A percentile compares a stretch with the other conserved stretches of the same genome.
Conservation (phyloP, 2,888 invertebrate genomes). For the Polylopha cassiicola region DNA sequence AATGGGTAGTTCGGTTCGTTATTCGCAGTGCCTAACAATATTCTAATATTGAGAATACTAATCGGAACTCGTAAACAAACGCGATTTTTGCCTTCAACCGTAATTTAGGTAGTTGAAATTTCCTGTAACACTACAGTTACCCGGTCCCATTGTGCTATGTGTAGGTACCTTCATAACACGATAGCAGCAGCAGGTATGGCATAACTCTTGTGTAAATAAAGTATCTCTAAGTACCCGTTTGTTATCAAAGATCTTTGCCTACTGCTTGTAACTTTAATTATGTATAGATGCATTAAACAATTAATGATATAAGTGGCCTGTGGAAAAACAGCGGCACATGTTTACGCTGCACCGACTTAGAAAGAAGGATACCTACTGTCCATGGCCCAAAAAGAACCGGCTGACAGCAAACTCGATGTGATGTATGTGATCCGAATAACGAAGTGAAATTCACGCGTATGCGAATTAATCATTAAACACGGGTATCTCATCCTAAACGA, state of each 20-base stretch:
- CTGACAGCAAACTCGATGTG: conserved; percentile 40
- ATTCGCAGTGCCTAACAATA: too few species aligned
- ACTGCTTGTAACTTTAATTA: not conserved
- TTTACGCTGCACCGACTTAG: conserved; percentile 27
- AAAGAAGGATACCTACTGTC: conserved; percentile 50
- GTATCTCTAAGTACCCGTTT: not conserved
- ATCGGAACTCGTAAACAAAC: too few species aligned
- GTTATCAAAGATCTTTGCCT: not conserved
- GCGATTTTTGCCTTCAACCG: too few species aligned
- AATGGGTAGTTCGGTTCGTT: too few species aligned
- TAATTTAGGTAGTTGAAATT: too few species aligned
- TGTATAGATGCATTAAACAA: too few species aligned
- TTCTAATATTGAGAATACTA: too few species aligned
- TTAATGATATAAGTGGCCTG: not conserved
- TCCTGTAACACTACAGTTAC: too few species aligned
- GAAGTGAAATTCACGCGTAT: conserved; percentile 20
- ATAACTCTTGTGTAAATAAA: conserved; percentile 3
- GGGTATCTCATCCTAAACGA: too few species aligned
- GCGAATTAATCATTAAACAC: not conserved
- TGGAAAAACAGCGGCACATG: conserved; percentile 1
- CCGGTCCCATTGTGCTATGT: conserved; percentile 6
- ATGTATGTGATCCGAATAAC: conserved; percentile 43
- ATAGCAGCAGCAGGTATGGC: conserved; percentile 1
- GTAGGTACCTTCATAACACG: conserved; percentile 4
- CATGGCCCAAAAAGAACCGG: conserved; percentile 63